Evolutionary conservation across 2,888 invertebrate species (phyloP), one percentile per base, ranked within the genome.

Genomic region (Xylota sylvarum): DNA sequence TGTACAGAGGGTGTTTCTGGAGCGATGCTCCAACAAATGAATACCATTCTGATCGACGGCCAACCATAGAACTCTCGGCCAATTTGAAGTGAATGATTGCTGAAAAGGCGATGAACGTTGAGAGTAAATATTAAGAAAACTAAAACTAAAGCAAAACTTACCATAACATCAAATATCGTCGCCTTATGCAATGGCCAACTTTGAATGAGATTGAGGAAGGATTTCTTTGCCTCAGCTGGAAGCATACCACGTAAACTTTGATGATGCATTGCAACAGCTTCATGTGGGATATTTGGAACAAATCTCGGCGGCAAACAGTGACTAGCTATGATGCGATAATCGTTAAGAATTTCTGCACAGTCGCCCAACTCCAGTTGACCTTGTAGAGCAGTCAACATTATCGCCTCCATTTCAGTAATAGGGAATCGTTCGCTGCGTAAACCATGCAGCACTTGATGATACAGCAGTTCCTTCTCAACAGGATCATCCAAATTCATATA

Each of bases 1-100:
- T 88, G 97, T 97, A 92, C 97, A 97, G 1, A 98, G 94, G 43
- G 97, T 96, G 90, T 96, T 97, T 89, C 98, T 95, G 12, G 97
- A 96, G 74, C 97, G 95, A 90, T 97, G 97, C 89, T 98, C 97
- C 89, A 98, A 93, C 86, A 98, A 93, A 92, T 98, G 98, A 83
- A 98, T 95, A 19, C 98, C 98, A 89, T 95, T 95, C 92, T 98
- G 98, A 93, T 98, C 98, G 67, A 98, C 97, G 27, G 97, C 98
- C 89, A 98, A 93, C 97, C 98, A 98, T 56, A 98, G 93, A 52
- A 96, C 95, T 90, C 98, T 95, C 32, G 98, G 98, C 97, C 98
- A 98, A 93, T 97, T 97, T 30, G 98, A 98, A 12, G 98, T 98
- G 92, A 98, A 98, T 10, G 97, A 97, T 96, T 98, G 98, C 97